These are phyloP conservation scores for Heliconius melpomene DNA, from an alignment of 1,140 invertebrate genomes.

Conservation along the genomic window DNA sequence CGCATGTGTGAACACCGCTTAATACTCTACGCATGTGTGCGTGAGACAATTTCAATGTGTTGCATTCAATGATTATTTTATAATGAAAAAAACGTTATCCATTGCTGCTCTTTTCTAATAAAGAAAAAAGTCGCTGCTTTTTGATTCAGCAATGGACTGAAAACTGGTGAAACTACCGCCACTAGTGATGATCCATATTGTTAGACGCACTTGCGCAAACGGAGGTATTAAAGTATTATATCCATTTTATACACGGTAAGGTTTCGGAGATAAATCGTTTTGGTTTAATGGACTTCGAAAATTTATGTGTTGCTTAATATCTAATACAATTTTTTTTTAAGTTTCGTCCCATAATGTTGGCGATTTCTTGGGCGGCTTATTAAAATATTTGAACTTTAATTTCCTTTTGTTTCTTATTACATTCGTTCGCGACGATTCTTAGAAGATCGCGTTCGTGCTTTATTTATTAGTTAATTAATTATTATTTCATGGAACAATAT, in stretches of 20 bases:
- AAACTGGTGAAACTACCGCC: neutral
- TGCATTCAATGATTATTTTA: constrained; percentile 6
- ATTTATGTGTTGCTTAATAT: constrained; percentile 63
- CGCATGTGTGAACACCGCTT: constrained; percentile 45
- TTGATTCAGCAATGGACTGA: neutral
- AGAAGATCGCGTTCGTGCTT: constrained; percentile 1
- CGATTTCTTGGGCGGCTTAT: constrained; percentile 32
- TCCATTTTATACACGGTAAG: constrained; percentile 44
- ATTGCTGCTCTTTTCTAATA: constrained; percentile 27
- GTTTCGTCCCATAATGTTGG: constrained; percentile 38
- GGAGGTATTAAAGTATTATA: constrained; percentile 47
- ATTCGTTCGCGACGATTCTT: neutral
- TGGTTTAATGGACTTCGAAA: constrained; percentile 70
- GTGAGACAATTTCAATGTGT: constrained; percentile 22
- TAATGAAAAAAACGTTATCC: constrained; percentile 6
- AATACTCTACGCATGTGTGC: constrained; percentile 34
- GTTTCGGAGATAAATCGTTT: constrained; percentile 68
- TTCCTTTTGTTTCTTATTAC: constrained; percentile 12
- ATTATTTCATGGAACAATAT: constrained; percentile 13
- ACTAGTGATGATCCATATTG: neutral
- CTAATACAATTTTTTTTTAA: constrained; percentile 56
- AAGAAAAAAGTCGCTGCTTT: neutral
- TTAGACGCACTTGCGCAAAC: constrained; percentile 63
- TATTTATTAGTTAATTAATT: neutral
- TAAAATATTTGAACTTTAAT: constrained; percentile 34